phyloP scores from a whole-genome alignment of 2,113 vertebrate species.

The Xiphophorus hellerii region DNA sequence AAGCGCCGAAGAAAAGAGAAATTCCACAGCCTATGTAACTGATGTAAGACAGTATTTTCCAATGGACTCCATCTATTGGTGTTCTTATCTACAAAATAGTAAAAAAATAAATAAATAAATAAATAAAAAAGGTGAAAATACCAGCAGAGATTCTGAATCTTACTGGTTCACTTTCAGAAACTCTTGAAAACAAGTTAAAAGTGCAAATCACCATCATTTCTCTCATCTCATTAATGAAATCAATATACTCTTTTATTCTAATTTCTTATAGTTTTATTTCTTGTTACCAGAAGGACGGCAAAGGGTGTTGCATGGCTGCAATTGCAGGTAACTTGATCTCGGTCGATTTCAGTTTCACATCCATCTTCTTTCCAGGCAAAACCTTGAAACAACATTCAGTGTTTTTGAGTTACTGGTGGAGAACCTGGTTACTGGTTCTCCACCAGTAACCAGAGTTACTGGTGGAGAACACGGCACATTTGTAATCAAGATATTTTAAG shows the following conservation, averaged over 20 bases:
- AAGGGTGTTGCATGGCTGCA: conserved; percentile 74
- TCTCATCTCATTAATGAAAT: not conserved
- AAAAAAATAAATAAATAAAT: no score
- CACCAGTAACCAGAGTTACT: no score
- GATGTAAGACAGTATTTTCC: conserved; percentile 69
- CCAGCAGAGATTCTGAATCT: not conserved
- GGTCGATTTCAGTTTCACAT: conserved; percentile 6
- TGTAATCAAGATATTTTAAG: no score
- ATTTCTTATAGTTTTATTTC: not conserved
- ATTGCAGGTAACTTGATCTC: conserved; percentile 29
- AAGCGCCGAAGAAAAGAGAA: conserved; percentile 67
- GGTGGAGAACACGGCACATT: no score
- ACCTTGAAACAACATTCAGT: not conserved
- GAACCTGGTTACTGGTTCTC: no score
- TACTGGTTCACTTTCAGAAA: not conserved
- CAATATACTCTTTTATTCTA: not conserved
- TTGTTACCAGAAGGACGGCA: conserved; percentile 69
- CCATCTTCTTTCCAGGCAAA: conserved; percentile 47
- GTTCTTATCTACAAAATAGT: conserved; percentile 32
- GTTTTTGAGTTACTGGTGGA: no score
- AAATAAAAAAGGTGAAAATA: not conserved
- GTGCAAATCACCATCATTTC: no score
- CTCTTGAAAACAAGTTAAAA: not conserved
- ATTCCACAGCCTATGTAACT: conserved; percentile 73
- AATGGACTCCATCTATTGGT: conserved; percentile 31